These are phyloP conservation scores for Neelides folsomi DNA, from an alignment of 2,888 invertebrate species.

Conservation along the genomic window DNA sequence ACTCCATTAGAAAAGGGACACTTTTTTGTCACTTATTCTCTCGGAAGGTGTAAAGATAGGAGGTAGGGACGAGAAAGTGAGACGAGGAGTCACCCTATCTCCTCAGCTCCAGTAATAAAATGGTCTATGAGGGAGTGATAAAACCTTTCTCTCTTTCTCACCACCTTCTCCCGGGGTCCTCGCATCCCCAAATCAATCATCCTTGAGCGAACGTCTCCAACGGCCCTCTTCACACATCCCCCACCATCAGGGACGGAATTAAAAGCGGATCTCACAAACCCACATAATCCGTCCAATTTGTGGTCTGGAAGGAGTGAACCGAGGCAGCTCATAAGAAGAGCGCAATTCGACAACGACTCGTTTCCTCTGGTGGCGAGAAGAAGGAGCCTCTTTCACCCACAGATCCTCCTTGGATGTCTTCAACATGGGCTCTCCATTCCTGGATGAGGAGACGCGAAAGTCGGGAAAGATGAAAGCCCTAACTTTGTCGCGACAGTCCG, in stretches of 20 bases:
- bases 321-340: no score
- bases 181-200: constrained; percentile 3
- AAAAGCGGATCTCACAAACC: no score
- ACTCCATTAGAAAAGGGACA: constrained; percentile 10
- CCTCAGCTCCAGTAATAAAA: constrained; percentile 11
- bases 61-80: neutral
- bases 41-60: neutral
- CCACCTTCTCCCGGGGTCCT: constrained; percentile 5
- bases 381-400: no score
- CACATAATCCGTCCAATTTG: no score
- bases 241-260: constrained; percentile 1
- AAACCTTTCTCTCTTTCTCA: constrained; percentile 7
- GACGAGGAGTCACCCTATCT: neutral
- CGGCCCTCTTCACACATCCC: constrained; percentile 7
- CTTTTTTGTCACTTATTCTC: constrained; percentile 12
- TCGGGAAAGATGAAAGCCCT: constrained; percentile 32
- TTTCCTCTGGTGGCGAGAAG: no score
- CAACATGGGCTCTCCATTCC: no score
- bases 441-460: neutral
- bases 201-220: constrained; percentile 3
- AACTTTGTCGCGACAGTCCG: constrained; percentile 34
- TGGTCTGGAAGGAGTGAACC: no score
- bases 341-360: no score
- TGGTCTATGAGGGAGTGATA: constrained; percentile 10
- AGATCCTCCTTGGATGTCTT: no score